phyloP scores from a whole-genome alignment of 2,888 invertebrate species.

The Toxonevra muliebris region DNA sequence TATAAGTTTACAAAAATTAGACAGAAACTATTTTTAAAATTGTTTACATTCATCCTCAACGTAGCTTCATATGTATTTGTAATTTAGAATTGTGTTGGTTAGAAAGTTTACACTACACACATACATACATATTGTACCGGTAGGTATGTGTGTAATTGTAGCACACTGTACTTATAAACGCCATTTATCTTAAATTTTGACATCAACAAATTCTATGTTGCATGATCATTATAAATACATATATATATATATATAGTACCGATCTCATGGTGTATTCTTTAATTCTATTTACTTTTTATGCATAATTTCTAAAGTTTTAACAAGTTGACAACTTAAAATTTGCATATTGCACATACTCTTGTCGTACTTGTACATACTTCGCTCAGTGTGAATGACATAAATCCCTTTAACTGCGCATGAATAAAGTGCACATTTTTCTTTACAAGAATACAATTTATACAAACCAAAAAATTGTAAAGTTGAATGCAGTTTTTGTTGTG shows the following conservation, averaged over 20 bases:
- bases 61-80: neutral
- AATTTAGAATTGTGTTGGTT: neutral
- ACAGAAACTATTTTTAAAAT: neutral
- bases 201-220: too few species aligned
- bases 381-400: slow-evolving; percentile 34
- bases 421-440: slow-evolving; percentile 29
- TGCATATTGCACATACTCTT: slow-evolving; percentile 24
- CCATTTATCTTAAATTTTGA: too few species aligned
- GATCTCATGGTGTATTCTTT: neutral
- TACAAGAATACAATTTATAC: slow-evolving; percentile 11
- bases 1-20: slow-evolving; percentile 1
- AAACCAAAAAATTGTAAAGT: slow-evolving; percentile 20
- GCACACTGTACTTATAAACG: neutral
- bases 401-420: slow-evolving; percentile 40
- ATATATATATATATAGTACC: too few species aligned
- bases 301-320: slow-evolving; percentile 41
- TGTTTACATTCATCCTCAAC: neutral
- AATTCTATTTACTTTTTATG: slow-evolving; percentile 18
- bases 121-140: neutral
- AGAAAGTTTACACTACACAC: neutral
- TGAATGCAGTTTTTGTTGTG: slow-evolving; percentile 5
- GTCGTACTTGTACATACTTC: neutral
- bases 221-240: too few species aligned
- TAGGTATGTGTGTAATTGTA: neutral
- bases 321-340: slow-evolving; percentile 41